Percentiles rank a stretch among this genome's conserved stretches.
phyloP scores from a whole-genome alignment of 2,888 invertebrate species.

The Tuberolachnus salignus region DNA sequence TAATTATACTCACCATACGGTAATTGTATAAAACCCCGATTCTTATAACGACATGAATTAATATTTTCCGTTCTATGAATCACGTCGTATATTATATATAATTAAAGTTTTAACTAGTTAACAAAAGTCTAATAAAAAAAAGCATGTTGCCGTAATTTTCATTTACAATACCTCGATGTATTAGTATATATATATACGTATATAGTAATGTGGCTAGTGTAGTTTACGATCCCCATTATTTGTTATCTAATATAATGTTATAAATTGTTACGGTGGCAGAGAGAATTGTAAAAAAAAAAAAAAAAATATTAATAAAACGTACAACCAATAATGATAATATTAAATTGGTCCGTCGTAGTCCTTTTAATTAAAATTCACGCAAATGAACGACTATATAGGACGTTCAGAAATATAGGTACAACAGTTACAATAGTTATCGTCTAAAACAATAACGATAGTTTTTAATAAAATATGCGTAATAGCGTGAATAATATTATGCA shows the following conservation, averaged over 20 bases:
- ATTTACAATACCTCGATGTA: constrained; percentile 47
- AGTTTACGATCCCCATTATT: constrained; percentile 20
- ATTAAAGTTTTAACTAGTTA: constrained; percentile 35
- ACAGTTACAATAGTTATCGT: not conserved
- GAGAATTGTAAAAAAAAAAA: constrained; percentile 33
- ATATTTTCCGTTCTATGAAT: constrained; percentile 15
- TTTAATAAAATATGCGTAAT: not conserved
- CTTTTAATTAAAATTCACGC: constrained; percentile 33
- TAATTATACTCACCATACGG: too few relatives aligned
- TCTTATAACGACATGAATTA: too few relatives aligned
- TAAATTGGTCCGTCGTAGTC: constrained; percentile 31
- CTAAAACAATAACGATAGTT: not conserved
- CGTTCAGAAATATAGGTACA: not conserved
- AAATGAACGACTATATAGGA: constrained; percentile 2
- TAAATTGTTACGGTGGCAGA: constrained; percentile 34
- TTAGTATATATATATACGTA: constrained; percentile 18
- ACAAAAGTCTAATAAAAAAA: constrained; percentile 53
- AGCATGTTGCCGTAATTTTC: constrained; percentile 20
- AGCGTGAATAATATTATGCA: too few relatives aligned
- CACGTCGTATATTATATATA: not conserved
- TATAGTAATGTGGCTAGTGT: constrained; percentile 2
- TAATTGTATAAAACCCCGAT: too few relatives aligned
- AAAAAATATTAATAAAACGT: constrained; percentile 17
- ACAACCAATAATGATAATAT: not conserved
- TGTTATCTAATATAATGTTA: constrained; percentile 44